Conservation (phyloP, 2,888 invertebrate genomes). For the Blastobasis lacticolella region DNA sequence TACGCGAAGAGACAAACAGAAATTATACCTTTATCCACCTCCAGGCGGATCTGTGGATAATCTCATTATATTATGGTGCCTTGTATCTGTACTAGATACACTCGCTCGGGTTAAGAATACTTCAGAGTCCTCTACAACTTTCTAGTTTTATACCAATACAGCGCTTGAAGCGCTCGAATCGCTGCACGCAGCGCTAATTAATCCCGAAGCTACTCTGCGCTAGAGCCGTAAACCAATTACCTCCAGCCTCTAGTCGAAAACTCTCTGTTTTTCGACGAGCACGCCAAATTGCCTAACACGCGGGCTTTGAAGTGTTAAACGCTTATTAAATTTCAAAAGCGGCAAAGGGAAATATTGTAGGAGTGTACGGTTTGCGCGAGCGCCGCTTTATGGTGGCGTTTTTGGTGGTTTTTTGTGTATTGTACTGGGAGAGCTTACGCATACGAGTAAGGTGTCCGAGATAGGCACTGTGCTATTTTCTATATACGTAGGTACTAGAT, state of each 20-base stretch:
- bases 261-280: conserved; percentile 62
- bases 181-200: conserved; percentile 66
- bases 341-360: conserved; percentile 55
- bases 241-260: conserved; percentile 48
- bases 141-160: not conserved
- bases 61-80: no score
- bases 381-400: not conserved
- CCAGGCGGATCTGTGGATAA: no score
- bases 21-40: no score
- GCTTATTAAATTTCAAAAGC: conserved; percentile 67
- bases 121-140: no score
- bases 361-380: conserved; percentile 14
- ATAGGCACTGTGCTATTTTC: no score
- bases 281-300: conserved; percentile 66
- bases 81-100: no score
- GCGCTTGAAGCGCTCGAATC: conserved; percentile 45
- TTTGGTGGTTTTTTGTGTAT: no score
- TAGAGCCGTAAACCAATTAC: conserved; percentile 62
- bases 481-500: no score
- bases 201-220: conserved; percentile 48
- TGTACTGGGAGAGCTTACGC: no score
- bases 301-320: conserved; percentile 67
- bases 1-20: no score
- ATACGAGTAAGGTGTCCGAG: no score
- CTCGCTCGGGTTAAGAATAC: no score